Evolutionary conservation across 2,797 vertebrate species (phyloP), one percentile per base, ranked within the genome.

Genomic region (Manis pentadactyla): DNA sequence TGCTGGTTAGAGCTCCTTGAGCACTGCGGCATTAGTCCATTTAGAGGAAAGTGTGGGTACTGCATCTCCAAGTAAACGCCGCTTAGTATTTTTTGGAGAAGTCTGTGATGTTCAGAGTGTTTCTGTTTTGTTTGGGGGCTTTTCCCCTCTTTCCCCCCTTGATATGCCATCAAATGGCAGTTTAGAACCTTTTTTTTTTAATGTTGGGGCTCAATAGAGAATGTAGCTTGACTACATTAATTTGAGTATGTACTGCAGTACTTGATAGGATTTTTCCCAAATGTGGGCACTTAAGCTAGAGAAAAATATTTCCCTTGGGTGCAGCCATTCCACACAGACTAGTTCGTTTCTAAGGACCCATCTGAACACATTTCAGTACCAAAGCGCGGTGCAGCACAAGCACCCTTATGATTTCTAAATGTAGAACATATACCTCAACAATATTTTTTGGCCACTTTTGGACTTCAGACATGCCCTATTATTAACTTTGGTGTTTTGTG

Each of bases 211-310:
- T 94, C 81, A 64, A 23, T 71, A 31, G 91, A 94, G 68, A 84
- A 75, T 64, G 25, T n/a, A 66, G 31, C 63, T 84, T 69, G 34
- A 91, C 73, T 93, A 94, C 95, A 68, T 88, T 94, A 68, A 95
- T 79, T 71, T 75, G 85, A 96, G 92, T 92, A 71, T 85, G 74
- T 55, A 42, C 69, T 86, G 61, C 31, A 81, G 64, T 85, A 84
- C 57, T 90, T 75, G 87, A 91, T 46, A 86, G 31, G 71, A 94
- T 83, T 97, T 91, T 85, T 92, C 68, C 71, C 91, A 95, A 96
- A 91, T 89, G 73, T 86, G 96, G 94, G 63, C 83, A 69, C 63
- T 94, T 78, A 84, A 69, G 55, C 53, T 53, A 63, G 53, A 94
- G 51, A 73, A 90, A 97, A 90, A 66, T 94, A 61, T 92, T 91